Conservation (phyloP, 2,888 invertebrate species). For the Eilema griseolum region DNA sequence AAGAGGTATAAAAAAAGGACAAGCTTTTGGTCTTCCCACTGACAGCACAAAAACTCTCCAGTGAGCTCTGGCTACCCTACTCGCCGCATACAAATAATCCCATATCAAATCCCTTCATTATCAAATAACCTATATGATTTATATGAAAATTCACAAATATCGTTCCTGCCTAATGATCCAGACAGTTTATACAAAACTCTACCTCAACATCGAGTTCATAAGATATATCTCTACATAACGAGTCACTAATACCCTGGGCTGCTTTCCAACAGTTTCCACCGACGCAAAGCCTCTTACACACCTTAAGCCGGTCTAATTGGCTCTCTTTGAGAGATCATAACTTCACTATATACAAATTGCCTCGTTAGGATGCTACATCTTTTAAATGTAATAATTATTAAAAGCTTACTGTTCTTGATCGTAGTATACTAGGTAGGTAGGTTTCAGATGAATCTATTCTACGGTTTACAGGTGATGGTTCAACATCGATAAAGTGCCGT, state of each 20-base stretch:
- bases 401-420: not conserved
- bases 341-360: slow-evolving; percentile 23
- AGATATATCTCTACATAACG: slow-evolving; percentile 18
- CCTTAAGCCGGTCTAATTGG: slow-evolving; percentile 54
- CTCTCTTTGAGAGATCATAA: slow-evolving; percentile 40
- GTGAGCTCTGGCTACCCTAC: too few relatives aligned
- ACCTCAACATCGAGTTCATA: not conserved
- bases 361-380: slow-evolving; percentile 36
- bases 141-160: not conserved
- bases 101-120: too few relatives aligned
- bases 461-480: too few relatives aligned
- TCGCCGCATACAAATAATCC: too few relatives aligned
- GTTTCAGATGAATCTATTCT: too few relatives aligned
- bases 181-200: slow-evolving; percentile 1
- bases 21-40: too few relatives aligned
- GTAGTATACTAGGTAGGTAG: not conserved
- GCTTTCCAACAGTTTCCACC: slow-evolving; percentile 32
- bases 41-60: too few relatives aligned
- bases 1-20: too few relatives aligned
- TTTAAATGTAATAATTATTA: not conserved
- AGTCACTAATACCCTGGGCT: slow-evolving; percentile 24
- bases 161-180: slow-evolving; percentile 14
- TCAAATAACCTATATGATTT: not conserved
- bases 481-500: too few relatives aligned
- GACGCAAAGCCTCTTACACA: slow-evolving; percentile 46